Conservation (phyloP, 92 coral and sea anemone genomes). For the Palythoa heliodiscus region DNA sequence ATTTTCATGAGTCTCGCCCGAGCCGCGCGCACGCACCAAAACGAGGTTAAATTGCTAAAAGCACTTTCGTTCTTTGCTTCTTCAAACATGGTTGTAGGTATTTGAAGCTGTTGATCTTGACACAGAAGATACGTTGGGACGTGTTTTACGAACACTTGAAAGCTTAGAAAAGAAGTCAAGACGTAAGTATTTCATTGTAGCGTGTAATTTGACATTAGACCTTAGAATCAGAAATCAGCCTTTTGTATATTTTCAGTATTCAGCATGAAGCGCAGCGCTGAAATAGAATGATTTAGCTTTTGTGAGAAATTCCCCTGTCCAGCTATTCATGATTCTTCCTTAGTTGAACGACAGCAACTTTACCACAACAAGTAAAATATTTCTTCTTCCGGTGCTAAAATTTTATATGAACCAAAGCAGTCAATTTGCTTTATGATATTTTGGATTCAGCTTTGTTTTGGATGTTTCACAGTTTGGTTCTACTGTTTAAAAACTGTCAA, state of each 20-base stretch:
- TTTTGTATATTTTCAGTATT: not conserved
- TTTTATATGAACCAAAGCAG: too few species aligned
- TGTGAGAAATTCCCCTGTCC: not conserved
- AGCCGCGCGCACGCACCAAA: slow-evolving; percentile 45
- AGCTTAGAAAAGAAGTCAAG: slow-evolving; percentile 70
- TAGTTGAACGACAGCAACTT: not conserved
- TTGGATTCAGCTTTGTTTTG: too few species aligned
- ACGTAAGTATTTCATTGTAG: slow-evolving; percentile 55
- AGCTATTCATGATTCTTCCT: not conserved
- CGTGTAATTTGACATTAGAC: not conserved
- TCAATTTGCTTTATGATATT: not conserved
- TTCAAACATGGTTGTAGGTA: slow-evolving; percentile 60
- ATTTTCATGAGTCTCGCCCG: slow-evolving; percentile 75
- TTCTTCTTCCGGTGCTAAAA: too few species aligned
- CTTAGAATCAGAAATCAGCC: slow-evolving; percentile 11
- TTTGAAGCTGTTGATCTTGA: slow-evolving; percentile 69
- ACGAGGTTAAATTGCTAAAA: slow-evolving; percentile 45
- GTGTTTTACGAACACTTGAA: slow-evolving; percentile 73
- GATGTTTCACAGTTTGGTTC: too few species aligned
- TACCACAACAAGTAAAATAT: too few species aligned
- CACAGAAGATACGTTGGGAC: slow-evolving; percentile 63
- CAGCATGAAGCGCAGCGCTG: slow-evolving; percentile 28
- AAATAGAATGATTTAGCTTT: not conserved
- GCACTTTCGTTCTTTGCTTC: slow-evolving; percentile 8
- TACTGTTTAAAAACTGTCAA: too few species aligned